Evolutionary conservation across 2,888 invertebrate species (phyloP).

Genomic region (Cryptus viduatorius): DNA sequence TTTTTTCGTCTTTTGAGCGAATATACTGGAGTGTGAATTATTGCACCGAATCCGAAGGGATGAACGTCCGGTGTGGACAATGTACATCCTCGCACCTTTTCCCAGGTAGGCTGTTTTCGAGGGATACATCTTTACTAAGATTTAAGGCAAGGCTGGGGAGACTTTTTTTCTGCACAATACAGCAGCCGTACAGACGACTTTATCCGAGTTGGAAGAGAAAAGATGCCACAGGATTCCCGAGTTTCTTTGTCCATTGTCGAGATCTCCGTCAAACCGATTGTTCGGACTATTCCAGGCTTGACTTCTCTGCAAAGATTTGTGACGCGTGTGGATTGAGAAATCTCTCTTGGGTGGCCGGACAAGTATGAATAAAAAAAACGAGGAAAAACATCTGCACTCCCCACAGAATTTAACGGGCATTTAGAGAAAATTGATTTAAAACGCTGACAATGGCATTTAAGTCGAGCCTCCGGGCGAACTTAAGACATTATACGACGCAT

Average conservation of each 20-base stretch:
- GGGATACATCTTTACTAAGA: constrained; percentile 58
- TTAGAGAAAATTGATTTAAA: constrained; percentile 76
- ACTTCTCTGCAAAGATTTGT: constrained; percentile 73
- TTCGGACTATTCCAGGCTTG: constrained; percentile 70
- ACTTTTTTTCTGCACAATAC: constrained; percentile 62
- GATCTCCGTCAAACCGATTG: constrained; percentile 58
- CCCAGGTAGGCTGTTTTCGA: constrained; percentile 45
- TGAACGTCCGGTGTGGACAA: constrained; percentile 29
- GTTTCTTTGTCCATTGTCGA: constrained; percentile 51
- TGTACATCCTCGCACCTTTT: constrained; percentile 29
- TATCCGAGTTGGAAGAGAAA: constrained; percentile 59
- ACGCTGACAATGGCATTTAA: constrained; percentile 42
- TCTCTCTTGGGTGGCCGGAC: constrained; percentile 72
- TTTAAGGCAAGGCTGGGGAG: constrained; percentile 36
- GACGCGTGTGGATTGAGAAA: constrained; percentile 76
- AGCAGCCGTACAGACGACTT: constrained; percentile 66
- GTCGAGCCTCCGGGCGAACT: background rate
- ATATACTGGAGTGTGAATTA: background rate
- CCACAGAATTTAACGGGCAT: constrained; percentile 77
- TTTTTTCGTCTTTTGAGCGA: background rate
- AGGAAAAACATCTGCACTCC: constrained; percentile 77
- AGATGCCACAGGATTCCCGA: constrained; percentile 51
- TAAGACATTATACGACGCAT: background rate
- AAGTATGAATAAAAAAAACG: constrained; percentile 32
- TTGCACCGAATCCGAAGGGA: constrained; percentile 3